Evolutionary conservation across 2,797 vertebrate genomes (phyloP), one percentile per base, ranked within the genome.

Genomic region (Petrocephalus schoutedeni): DNA sequence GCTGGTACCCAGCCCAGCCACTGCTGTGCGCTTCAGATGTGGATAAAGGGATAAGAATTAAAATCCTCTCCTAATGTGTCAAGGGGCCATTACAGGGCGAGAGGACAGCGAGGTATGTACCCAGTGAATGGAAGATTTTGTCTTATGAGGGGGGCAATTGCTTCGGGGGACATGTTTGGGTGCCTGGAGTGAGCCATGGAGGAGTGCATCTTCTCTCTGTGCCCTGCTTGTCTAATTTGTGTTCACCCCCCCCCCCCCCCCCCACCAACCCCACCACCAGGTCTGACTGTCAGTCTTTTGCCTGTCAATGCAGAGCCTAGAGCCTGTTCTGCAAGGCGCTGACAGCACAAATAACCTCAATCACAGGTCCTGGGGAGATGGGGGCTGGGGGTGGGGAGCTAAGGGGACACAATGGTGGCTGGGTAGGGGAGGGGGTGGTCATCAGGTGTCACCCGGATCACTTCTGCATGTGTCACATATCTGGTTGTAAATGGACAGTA

Each of bases 31-130:
- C 54, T 87, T 87, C 67, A 77, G 51, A 41, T 21, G 49, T 32
- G 28, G 64, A 41, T 77, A 92, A 92, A 64, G 58, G 93, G 92
- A 80, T 80, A 93, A 94, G 93, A 93, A 93, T 92, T 93, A 92
- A 92, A 93, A 93, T 94, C 92, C 91, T 19, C 71, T 14, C 36
- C 71, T 77, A 77, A 77, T 77, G 36, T 45, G 16, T 77, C 36
- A 45, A 90, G 89, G 92, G 90, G 92, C 92, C 89, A 94, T 94
- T 94, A 93, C 82, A 90, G 92, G 90, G 91, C 88, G 91, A 92
- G 92, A 92, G 91, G 92, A 92, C 90, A 92, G 91, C 77, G 82
- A 87, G 88, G 83, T 28, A 10, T 14, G 28, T 87, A 74, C 28
- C 32, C 51, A 77, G 71, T 14, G 71, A 36, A 45, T 77, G 16